Evolutionary conservation across 2,888 invertebrate genomes (phyloP), one percentile per base, ranked within the genome.

Genomic region (Mythimna pallens): DNA sequence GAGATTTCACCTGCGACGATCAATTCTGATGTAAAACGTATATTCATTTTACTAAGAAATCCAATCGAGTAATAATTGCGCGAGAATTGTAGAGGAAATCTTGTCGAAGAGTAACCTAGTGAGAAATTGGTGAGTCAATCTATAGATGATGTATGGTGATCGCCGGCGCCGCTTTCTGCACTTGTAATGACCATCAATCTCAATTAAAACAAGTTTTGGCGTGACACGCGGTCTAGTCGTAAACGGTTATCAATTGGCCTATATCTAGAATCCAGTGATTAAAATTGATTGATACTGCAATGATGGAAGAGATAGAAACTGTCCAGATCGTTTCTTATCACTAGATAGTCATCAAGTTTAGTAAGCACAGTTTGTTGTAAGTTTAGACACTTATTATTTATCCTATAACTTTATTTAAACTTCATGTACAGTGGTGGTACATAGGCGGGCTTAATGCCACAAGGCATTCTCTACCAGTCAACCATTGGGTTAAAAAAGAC

Each of bases 1-100:
- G 79, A 89, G 92, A 93, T 94, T 94, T 94, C 94, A 93, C 94
- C 92, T 92, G 90, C 86, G 86, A 81, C 73, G 84, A 80, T 84
- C 85, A 85, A 83, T 86, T 86, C 87, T 81, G 84, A 84, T 87
- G 88, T 86, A 85, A 88, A 89, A 87, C 81, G 87, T 62, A 80
- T 54, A 67, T 64, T 66, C n/a, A 67, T 80, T 74, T 87, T 85
- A 88, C 81, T 80, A 88, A 89, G 90, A 91, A 92, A 90, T 90
- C 87, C 81, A 85, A 71, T 80, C 85, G 85, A 86, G 59, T 25
- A 14, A 22, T 55, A 25, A 55, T 25, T 55, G 54, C 54, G 25
- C 22, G 54, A 55, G 55, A 55, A 25, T 25, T 14, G 25, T 25
- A 25, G 14, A 55, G 14, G 55, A 14, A 25, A 55, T 25, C 25